Base-by-base conservation (phyloP, 2,113 vertebrate genomes). In the Numida meleagris region DNA sequence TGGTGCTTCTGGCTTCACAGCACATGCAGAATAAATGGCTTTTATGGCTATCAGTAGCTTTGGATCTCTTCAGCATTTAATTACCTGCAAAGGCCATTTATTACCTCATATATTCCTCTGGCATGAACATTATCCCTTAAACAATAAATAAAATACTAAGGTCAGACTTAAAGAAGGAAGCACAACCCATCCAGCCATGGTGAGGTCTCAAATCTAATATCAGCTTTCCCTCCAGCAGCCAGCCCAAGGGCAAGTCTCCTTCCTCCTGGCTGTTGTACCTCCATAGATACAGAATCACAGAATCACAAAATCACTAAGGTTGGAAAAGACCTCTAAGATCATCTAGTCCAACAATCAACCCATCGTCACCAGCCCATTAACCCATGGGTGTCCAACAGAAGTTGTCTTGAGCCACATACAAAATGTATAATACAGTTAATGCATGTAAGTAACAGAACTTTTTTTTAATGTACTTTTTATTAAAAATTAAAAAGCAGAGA, bases 61-160 rank as follows among this genome's bases (percentile, higher is more conserved):
- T 4, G 3, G 53, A 2, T n/a, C 87, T 89, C 92, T 92, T 94
- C 86, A 94, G 94, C 92, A 90, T 96, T 97, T 97, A 97, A 97
- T 97, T 97, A 97, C 92, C 92, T 95, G 89, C 94, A 96, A 92
- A 96, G 85, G 91, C 94, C 97, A 96, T 97, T 96, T 97, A 96
- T 97, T 97, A 96, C 94, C 96, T 96, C 96, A 96, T 97, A 95
- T 96, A 96, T 97, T 97, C 73, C 66, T 95, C 58, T 95, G 66
- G 89, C 62, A 82, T 58, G 92, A 95, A 88, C 95, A 95, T 97
- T 94, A 96, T 96, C 93, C 89, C 92, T 96, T 97, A 94, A 97
- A 97, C 91, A 96, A 96, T 96, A 97, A 96, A 97, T 97, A 97
- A 96, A 96, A 95, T 89, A 97, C 95, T 96, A 96, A 97, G 88